A percentile compares a stretch with the other conserved stretches of the same genome.
Evolutionary conservation across 1,140 invertebrate species (phyloP).

Genomic region (Pseudachorutes palmiensis): DNA sequence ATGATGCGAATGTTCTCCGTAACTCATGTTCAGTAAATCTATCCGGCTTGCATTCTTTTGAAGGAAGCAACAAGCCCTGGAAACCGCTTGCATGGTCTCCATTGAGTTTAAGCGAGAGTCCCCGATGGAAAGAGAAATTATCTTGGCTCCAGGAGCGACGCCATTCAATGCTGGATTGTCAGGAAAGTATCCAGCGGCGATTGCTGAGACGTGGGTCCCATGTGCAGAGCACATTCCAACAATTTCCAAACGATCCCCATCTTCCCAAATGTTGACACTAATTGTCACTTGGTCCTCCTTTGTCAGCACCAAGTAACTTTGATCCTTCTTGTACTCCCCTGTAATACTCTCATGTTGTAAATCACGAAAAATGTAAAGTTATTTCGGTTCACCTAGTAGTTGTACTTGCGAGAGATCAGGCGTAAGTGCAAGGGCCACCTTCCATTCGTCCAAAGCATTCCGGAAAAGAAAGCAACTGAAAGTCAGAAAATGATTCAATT

Average conservation of each 20-base stretch:
- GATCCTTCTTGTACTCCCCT: slow-evolving; percentile 63
- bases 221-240: slow-evolving; percentile 77
- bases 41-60: slow-evolving; percentile 61
- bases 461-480: slow-evolving; percentile 73
- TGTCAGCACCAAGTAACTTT: slow-evolving; percentile 69
- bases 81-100: slow-evolving; percentile 92
- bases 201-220: slow-evolving; percentile 73
- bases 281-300: slow-evolving; percentile 72
- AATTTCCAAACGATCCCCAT: slow-evolving; percentile 85
- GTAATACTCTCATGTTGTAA: background rate
- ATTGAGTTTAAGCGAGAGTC: slow-evolving; percentile 51
- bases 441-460: slow-evolving; percentile 71
- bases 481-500: background rate
- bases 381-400: background rate
- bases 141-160: slow-evolving; percentile 90
- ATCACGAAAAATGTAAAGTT: slow-evolving; percentile 31
- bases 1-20: slow-evolving; percentile 84
- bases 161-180: slow-evolving; percentile 85
- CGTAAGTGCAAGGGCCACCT: slow-evolving; percentile 37
- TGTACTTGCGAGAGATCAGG: background rate
- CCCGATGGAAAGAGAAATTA: slow-evolving; percentile 84
- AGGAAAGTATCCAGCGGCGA: slow-evolving; percentile 71
- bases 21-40: slow-evolving; percentile 96
- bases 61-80: slow-evolving; percentile 78
- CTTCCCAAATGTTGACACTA: slow-evolving; percentile 85